These are phyloP conservation scores for Poecile atricapillus DNA, from an alignment of 2,113 vertebrate species.

Conservation along the genomic window DNA sequence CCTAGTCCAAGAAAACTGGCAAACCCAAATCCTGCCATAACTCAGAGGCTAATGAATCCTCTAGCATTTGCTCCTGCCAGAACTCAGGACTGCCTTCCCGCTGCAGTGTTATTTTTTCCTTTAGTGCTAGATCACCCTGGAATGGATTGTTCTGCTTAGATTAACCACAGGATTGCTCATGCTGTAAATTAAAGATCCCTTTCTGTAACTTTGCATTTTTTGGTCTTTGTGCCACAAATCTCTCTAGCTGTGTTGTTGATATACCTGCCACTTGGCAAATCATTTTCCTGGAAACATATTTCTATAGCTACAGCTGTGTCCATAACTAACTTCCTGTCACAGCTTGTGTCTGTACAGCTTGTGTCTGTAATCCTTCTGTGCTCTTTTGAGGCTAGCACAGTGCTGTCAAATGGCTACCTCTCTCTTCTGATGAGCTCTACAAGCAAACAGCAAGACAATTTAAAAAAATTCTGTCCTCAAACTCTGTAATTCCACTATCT, in stretches of 20 bases:
- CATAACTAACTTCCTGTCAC: not conserved
- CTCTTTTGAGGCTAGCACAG: not conserved
- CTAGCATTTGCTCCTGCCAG: slow-evolving; percentile 27
- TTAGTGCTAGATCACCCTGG: slow-evolving; percentile 4
- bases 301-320: not conserved
- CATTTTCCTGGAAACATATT: slow-evolving; percentile 10
- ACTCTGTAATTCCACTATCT: not conserved
- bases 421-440: not conserved
- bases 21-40: slow-evolving; percentile 11
- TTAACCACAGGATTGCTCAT: slow-evolving; percentile 38
- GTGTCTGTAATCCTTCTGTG: not conserved
- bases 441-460: not conserved
- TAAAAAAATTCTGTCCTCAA: not conserved
- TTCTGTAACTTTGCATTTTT: slow-evolving; percentile 10
- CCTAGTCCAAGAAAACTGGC: not conserved
- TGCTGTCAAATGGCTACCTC: not conserved
- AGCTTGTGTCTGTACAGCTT: not conserved
- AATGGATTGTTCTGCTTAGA: slow-evolving; percentile 19
- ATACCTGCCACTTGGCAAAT: slow-evolving; percentile 4
- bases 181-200: slow-evolving; percentile 54
- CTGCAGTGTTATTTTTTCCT: slow-evolving; percentile 25
- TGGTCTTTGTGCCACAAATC: slow-evolving; percentile 2
- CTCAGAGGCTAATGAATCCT: slow-evolving; percentile 38
- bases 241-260: not conserved
- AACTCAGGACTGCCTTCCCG: not conserved